Conservation (phyloP, 2,113 vertebrate species). For the Megaptera novaeangliae region DNA sequence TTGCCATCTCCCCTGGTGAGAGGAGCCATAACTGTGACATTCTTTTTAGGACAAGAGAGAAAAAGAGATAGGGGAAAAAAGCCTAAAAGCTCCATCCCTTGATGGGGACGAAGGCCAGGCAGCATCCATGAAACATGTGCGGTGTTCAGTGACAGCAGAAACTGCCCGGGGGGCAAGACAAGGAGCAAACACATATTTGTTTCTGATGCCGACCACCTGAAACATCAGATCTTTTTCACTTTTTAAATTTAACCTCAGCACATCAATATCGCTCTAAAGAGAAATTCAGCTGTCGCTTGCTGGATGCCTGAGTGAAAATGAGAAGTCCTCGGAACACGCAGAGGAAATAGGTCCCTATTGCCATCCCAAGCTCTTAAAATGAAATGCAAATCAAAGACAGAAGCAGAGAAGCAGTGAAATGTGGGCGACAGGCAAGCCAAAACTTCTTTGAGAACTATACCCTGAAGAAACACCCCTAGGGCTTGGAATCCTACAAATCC, state of each 20-base stretch:
- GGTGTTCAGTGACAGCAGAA: neutral
- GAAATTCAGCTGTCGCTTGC: conserved; percentile 14
- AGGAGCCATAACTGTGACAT: neutral
- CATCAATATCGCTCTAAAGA: conserved; percentile 1
- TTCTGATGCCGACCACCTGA: conserved; percentile 46
- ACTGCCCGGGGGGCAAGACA: neutral
- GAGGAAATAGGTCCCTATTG: neutral
- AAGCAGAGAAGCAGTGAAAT: neutral
- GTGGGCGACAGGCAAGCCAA: neutral
- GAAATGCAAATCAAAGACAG: conserved; percentile 23
- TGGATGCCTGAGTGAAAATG: neutral
- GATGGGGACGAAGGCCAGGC: neutral
- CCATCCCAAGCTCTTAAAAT: neutral
- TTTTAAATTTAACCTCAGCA: neutral
- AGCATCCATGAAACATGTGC: neutral
- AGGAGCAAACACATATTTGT: conserved; percentile 46
- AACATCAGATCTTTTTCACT: neutral
- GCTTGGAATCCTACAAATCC: neutral
- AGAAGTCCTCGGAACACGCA: neutral
- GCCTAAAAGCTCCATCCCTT: neutral
- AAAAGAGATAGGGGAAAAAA: neutral
- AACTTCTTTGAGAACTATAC: neutral
- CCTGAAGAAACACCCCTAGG: neutral
- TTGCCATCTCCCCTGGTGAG: neutral
- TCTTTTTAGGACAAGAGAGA: conserved; percentile 9